Base-by-base conservation (phyloP, 2,113 vertebrate genomes). In the Bufo gargarizans region DNA sequence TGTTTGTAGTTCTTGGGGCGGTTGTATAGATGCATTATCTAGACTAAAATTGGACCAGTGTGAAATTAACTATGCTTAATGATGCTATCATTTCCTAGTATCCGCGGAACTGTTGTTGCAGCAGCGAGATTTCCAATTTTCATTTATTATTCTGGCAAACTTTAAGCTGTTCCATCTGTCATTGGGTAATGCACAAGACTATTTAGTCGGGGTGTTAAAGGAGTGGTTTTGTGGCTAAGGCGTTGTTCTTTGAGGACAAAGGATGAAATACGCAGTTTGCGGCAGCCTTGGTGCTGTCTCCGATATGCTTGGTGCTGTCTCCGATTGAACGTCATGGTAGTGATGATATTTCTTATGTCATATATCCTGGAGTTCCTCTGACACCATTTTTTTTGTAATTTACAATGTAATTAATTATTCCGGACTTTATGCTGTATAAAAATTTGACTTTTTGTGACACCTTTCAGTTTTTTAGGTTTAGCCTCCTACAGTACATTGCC, bases 1-100 rank as follows among this genome's bases (percentile, higher is more conserved):
- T 91, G 84, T 63, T 90, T 89, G 91, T 91, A 90, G 77, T 91
- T 90, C 88, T 72, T 0, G 56, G 20, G 84, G 56, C 12, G 43
- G 49, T 80, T 86, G 56, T 84, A 65, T 74, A 72, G 81, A 84
- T 89, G 81, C 82, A 84, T 84, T 84, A 84, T 89, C 87, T 89
- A 78, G 72, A 84, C 87, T 84, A 55, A 78, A 84, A 89, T 89
- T 89, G 82, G 87, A 89, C 87, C 82, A 84, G 72, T 84, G 82
- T 89, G 87, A 89, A 84, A 89, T 89, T 84, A 84, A 84, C 81
- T 78, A 69, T 84, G 72, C 74, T 84, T 89, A 89, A 89, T 89
- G 82, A 89, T 67, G 87, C 87, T 49, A 84, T 89, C 71, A 84
- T 89, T 89, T 84, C 65, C 72, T 71, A 55, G 80, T n/a, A 89